These are phyloP conservation scores for Philereme transversata DNA, from an alignment of 2,888 invertebrate species.

Conservation along the genomic window DNA sequence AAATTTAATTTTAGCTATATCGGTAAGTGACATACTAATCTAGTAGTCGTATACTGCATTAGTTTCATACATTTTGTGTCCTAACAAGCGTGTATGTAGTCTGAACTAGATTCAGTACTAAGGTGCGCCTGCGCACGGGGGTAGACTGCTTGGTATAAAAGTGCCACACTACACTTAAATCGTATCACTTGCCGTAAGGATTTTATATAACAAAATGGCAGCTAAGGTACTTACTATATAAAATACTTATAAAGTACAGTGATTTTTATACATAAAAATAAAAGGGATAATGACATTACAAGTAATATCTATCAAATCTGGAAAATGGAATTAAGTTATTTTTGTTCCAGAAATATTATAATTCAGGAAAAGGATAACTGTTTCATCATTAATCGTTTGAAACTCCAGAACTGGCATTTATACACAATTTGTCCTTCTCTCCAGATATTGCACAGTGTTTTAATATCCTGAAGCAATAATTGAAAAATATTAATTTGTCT, in stretches of 20 bases:
- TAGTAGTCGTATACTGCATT: slow-evolving; percentile 21
- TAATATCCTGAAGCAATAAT: no score
- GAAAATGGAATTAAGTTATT: neutral
- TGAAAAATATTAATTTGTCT: no score
- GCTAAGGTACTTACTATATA: slow-evolving; percentile 68
- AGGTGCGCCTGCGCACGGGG: slow-evolving; percentile 57
- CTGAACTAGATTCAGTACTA: slow-evolving; percentile 49
- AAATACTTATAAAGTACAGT: slow-evolving; percentile 3
- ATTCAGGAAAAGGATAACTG: no score
- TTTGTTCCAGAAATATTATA: no score
- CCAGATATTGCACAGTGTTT: no score
- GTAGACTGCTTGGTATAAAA: slow-evolving; percentile 74
- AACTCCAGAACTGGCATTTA: no score
- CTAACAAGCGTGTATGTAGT: slow-evolving; percentile 33
- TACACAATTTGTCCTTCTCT: no score
- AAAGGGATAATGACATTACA: neutral
- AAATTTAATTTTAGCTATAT: slow-evolving; percentile 22
- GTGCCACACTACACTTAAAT: slow-evolving; percentile 58
- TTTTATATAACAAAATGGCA: slow-evolving; percentile 77
- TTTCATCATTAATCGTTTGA: no score
- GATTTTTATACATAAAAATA: neutral
- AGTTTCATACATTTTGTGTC: slow-evolving; percentile 33
- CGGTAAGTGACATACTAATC: slow-evolving; percentile 20
- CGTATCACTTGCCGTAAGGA: slow-evolving; percentile 76
- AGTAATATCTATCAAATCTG: neutral